Evolutionary conservation across 1,140 invertebrate species (phyloP).

Genomic region (Drosophila ercepeae): DNA sequence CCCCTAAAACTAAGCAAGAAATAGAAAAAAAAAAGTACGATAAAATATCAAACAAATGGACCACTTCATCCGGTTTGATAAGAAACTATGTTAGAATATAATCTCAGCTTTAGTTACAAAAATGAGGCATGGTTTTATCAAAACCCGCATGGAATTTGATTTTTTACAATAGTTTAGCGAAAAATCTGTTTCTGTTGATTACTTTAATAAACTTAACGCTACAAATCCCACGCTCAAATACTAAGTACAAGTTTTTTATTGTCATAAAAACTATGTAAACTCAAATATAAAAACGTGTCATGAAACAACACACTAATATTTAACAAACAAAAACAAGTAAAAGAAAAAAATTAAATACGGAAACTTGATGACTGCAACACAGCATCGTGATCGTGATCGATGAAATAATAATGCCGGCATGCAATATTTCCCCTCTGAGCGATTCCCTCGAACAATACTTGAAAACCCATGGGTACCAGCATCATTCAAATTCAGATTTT

Average conservation of each 20-base stretch:
- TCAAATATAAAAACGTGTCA: conserved; percentile 15
- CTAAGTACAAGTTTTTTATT: no score
- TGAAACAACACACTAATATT: conserved; percentile 14
- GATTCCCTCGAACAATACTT: conserved; percentile 5
- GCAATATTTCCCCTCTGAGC: conserved; percentile 12
- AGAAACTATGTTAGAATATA: not conserved
- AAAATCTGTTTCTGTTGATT: no score
- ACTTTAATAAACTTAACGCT: no score
- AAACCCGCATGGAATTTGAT: not conserved
- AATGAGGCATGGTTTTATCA: not conserved
- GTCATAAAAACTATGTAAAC: conserved; percentile 19
- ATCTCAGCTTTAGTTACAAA: not conserved
- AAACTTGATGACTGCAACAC: conserved; percentile 12
- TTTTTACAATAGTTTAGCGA: no score
- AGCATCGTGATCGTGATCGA: conserved; percentile 28
- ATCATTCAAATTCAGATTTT: conserved; percentile 19
- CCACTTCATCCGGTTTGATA: not conserved
- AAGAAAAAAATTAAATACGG: conserved; percentile 1
- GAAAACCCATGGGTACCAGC: conserved; percentile 2
- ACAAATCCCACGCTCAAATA: no score
- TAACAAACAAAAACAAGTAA: conserved; percentile 7
- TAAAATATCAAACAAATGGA: not conserved
- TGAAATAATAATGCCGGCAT: conserved; percentile 28
- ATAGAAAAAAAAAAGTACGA: not conserved
- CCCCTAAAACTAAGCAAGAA: conserved; percentile 4